phyloP scores from a whole-genome alignment of 2,113 vertebrate species.

The Ceyx cyanopectus region DNA sequence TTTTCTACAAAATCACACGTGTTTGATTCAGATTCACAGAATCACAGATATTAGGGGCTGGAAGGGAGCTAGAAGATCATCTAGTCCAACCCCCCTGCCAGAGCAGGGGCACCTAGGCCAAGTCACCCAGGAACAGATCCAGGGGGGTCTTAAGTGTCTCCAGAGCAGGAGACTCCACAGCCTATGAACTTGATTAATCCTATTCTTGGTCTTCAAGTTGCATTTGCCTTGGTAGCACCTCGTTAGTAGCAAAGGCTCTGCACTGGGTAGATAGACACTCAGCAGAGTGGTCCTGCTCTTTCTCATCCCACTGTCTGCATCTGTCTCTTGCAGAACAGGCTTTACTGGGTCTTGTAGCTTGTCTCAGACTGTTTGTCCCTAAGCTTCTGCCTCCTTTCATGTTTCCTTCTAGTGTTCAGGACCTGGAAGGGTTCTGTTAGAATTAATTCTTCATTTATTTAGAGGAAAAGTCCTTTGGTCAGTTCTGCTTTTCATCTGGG shows the following conservation, averaged over 20 bases:
- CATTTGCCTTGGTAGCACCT: background rate
- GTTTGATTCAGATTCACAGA: background rate
- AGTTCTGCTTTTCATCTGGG: background rate
- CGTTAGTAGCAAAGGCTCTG: background rate
- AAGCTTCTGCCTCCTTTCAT: background rate
- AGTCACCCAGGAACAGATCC: too few relatives aligned
- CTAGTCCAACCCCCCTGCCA: too few relatives aligned
- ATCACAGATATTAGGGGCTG: too few relatives aligned
- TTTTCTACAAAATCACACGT: background rate
- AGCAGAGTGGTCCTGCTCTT: fast-evolving
- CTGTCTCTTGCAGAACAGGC: background rate
- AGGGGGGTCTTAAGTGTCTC: too few relatives aligned
- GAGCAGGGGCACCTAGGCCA: too few relatives aligned
- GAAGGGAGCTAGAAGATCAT: too few relatives aligned
- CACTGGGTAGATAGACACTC: fast-evolving
- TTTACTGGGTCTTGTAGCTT: background rate
- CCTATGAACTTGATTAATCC: background rate
- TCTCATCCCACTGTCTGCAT: background rate
- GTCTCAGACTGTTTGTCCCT: background rate
- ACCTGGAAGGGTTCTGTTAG: background rate
- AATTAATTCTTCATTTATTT: background rate
- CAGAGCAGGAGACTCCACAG: too few relatives aligned
- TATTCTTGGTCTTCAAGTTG: background rate
- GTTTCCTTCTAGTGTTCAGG: background rate
- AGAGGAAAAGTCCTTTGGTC: background rate